phyloP scores from a whole-genome alignment of 92 coral and sea anemone species.

The Micromussa lordhowensis region DNA sequence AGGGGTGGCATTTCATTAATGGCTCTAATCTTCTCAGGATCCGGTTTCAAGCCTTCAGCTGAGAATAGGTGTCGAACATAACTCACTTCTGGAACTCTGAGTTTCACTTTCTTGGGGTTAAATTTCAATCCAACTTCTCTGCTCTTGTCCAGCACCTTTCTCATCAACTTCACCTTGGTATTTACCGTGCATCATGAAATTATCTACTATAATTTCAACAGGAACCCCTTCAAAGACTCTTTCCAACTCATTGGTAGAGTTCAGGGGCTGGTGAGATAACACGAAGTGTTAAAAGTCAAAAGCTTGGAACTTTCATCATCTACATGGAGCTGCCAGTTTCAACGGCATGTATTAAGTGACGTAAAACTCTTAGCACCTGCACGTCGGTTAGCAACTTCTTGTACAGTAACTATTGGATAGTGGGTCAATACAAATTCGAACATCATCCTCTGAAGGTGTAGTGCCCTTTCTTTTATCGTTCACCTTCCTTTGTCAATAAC shows the following conservation, averaged over 20 bases:
- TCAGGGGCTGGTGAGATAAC: background rate
- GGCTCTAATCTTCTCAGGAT: too few species aligned
- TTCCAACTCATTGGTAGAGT: background rate
- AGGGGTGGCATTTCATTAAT: too few species aligned
- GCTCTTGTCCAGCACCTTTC: background rate
- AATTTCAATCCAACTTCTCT: too few species aligned
- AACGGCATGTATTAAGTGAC: background rate
- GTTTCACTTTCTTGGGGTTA: too few species aligned
- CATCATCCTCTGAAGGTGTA: constrained; percentile 26
- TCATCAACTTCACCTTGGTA: background rate
- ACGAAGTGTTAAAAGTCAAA: background rate
- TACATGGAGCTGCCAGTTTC: background rate
- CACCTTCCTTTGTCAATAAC: constrained; percentile 62
- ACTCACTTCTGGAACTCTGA: too few species aligned
- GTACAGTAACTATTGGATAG: constrained; percentile 42
- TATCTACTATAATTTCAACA: constrained; percentile 40
- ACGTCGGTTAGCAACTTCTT: background rate
- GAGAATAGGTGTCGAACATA: too few species aligned
- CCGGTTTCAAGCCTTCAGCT: too few species aligned
- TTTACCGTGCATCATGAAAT: constrained; percentile 25
- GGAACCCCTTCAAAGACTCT: constrained; percentile 7
- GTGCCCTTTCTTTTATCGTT: constrained; percentile 32
- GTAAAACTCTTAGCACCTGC: background rate
- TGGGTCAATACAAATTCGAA: constrained; percentile 40
- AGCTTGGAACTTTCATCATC: background rate